Evolutionary conservation across 2,888 invertebrate genomes (phyloP).

Genomic region (Anorthoa munda): DNA sequence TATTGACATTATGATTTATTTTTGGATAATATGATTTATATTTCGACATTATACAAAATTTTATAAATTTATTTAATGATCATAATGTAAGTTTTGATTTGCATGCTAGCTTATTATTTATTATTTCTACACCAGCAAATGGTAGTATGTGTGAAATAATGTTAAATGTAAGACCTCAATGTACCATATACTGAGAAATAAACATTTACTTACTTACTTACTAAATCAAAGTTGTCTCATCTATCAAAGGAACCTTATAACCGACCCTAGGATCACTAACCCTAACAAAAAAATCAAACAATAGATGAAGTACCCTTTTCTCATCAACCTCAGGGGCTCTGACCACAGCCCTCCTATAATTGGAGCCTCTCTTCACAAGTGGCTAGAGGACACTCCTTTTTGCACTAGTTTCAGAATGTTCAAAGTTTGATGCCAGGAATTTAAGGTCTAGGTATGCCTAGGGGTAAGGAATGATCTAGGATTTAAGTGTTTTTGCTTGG

Average conservation of each 20-base stretch:
- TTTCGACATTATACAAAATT: too few species aligned
- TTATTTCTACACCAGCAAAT: too few species aligned
- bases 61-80: too few species aligned
- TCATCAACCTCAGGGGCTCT: slow-evolving; percentile 16
- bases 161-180: too few species aligned
- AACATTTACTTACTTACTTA: too few species aligned
- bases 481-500: slow-evolving; percentile 20
- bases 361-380: slow-evolving; percentile 20
- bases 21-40: too few species aligned
- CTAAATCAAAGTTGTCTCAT: not conserved
- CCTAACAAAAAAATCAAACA: slow-evolving; percentile 33
- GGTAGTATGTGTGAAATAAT: too few species aligned
- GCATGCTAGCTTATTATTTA: too few species aligned
- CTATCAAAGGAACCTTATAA: too few species aligned
- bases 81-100: too few species aligned
- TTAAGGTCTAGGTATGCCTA: slow-evolving; percentile 7
- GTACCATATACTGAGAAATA: too few species aligned
- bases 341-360: slow-evolving; percentile 47
- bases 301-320: slow-evolving; percentile 32
- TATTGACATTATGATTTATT: too few species aligned
- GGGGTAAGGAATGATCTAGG: not conserved
- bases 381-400: slow-evolving; percentile 25
- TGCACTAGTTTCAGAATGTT: slow-evolving; percentile 29
- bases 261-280: not conserved
- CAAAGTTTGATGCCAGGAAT: slow-evolving; percentile 37